Conservation (phyloP, 2,113 vertebrate species). For the Talpa occidentalis region DNA sequence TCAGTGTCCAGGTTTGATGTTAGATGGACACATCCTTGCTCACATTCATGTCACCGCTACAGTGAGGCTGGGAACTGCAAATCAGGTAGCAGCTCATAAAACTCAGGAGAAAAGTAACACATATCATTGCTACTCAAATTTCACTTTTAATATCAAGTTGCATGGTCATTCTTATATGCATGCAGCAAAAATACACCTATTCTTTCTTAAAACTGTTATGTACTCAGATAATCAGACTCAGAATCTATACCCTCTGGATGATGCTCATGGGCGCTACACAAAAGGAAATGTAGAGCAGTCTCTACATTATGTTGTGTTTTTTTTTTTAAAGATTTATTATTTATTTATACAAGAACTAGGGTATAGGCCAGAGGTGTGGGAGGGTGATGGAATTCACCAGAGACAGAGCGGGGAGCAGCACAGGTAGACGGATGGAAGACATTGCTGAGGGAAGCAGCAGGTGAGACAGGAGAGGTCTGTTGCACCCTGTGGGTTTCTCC, state of each 20-base stretch:
- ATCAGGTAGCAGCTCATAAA: neutral
- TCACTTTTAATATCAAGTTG: neutral
- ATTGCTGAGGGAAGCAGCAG: too few species aligned
- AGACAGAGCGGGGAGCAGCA: too few species aligned
- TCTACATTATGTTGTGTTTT: neutral
- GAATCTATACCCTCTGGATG: neutral
- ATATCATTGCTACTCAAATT: neutral
- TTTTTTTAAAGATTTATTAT: too few species aligned
- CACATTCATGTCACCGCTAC: accelerated
- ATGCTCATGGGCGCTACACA: neutral
- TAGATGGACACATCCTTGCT: neutral
- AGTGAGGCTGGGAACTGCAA: accelerated
- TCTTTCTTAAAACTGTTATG: too few species aligned
- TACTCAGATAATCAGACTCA: neutral
- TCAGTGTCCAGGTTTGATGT: neutral
- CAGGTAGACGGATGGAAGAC: too few species aligned
- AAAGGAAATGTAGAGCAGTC: neutral
- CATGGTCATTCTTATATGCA: neutral
- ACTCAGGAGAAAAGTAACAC: neutral
- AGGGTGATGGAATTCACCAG: too few species aligned
- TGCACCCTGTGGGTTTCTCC: too few species aligned
- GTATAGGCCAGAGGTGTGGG: too few species aligned
- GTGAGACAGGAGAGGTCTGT: too few species aligned
- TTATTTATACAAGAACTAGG: too few species aligned
- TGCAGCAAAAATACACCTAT: neutral